Evolutionary conservation across 2,888 invertebrate genomes (phyloP).

Genomic region (Caenorhabditis sp.): DNA sequence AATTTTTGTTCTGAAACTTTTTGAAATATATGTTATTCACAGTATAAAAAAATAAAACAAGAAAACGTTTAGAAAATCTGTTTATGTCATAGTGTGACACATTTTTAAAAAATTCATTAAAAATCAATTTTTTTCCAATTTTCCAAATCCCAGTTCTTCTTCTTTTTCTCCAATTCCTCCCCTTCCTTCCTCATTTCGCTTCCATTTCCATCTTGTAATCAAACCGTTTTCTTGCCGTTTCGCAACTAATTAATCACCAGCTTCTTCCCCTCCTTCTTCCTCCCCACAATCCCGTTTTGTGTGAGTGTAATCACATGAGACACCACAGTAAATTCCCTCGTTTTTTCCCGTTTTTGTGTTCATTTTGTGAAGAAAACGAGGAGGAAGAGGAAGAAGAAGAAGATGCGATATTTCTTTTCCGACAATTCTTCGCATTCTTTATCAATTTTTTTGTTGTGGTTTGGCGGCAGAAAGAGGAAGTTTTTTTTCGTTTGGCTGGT

Average conservation of each 20-base stretch:
- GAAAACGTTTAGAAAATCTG: too few relatives aligned
- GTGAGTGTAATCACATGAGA: slow-evolving; percentile 7
- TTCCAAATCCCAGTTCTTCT: too few relatives aligned
- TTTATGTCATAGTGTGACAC: too few relatives aligned
- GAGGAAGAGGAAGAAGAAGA: not conserved
- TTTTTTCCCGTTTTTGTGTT: slow-evolving; percentile 6
- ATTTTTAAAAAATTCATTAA: too few relatives aligned
- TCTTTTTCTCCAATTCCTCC: too few relatives aligned
- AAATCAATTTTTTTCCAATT: not conserved
- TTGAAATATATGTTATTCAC: too few relatives aligned
- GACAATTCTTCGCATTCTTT: not conserved
- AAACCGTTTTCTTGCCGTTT: slow-evolving; percentile 10
- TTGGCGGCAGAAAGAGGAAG: not conserved
- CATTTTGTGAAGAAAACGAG: not conserved
- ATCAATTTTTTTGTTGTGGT: not conserved
- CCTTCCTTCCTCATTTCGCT: too few relatives aligned
- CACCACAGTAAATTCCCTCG: not conserved
- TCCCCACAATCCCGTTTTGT: not conserved
- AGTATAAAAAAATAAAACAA: too few relatives aligned
- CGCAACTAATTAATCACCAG: slow-evolving; percentile 36
- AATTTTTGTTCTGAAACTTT: too few relatives aligned
- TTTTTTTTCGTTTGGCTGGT: slow-evolving; percentile 12
- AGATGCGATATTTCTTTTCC: slow-evolving; percentile 2
- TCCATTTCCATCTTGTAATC: too few relatives aligned
- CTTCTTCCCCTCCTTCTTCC: not conserved